phyloP scores from a whole-genome alignment of 2,797 vertebrate species.

The Brachyalestes nurse region DNA sequence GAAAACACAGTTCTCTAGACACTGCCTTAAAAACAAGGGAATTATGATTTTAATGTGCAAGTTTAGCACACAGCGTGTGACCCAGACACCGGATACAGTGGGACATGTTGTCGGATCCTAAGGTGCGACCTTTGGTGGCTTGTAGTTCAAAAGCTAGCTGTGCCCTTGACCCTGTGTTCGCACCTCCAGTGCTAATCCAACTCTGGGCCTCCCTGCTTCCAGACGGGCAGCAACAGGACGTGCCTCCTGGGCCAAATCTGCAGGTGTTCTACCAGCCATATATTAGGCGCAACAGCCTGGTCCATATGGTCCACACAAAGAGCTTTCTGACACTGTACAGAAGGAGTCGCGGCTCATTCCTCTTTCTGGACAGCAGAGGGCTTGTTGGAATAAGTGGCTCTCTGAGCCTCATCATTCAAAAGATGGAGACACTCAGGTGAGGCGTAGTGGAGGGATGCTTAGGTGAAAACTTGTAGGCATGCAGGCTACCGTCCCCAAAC shows the following conservation, averaged over 20 bases:
- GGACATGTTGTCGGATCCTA: neutral
- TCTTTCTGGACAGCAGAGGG: slow-evolving; percentile 46
- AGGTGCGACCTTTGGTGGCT: slow-evolving; percentile 41
- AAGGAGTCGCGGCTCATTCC: slow-evolving; percentile 39
- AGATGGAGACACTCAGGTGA: slow-evolving; percentile 4
- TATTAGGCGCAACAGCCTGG: slow-evolving; percentile 47
- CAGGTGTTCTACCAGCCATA: slow-evolving; percentile 68
- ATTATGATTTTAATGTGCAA: neutral
- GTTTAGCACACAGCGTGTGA: neutral
- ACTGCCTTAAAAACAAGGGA: neutral
- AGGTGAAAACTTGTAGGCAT: slow-evolving; percentile 43
- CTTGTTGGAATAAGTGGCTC: slow-evolving; percentile 48
- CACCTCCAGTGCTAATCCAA: slow-evolving; percentile 72
- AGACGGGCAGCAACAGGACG: slow-evolving; percentile 51
- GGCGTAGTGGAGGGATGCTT: slow-evolving; percentile 36
- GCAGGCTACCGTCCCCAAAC: slow-evolving; percentile 33
- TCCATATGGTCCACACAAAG: slow-evolving; percentile 58
- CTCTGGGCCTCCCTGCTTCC: slow-evolving; percentile 66
- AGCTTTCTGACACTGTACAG: slow-evolving; percentile 39
- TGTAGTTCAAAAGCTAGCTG: slow-evolving; percentile 59
- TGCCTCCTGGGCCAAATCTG: slow-evolving; percentile 59
- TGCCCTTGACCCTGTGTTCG: slow-evolving; percentile 71
- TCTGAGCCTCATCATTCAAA: slow-evolving; percentile 51
- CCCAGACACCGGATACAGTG: slow-evolving; percentile 34
- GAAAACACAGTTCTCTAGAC: neutral